Conservation (phyloP, 2,113 vertebrate species). For the Amphiprion percula region DNA sequence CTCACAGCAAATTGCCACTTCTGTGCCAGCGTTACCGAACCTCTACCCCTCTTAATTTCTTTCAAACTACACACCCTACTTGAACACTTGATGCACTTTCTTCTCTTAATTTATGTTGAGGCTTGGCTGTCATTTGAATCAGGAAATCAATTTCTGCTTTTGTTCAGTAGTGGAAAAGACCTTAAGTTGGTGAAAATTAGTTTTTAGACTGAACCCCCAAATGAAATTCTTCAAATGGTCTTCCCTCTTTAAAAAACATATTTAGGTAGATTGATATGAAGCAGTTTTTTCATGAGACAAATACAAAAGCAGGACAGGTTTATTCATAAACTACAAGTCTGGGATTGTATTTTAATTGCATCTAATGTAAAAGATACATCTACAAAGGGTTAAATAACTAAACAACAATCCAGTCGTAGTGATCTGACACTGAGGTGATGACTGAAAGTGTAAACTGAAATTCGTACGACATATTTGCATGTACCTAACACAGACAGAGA, state of each 20-base stretch:
- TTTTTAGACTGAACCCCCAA: conserved; percentile 54
- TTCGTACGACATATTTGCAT: background rate
- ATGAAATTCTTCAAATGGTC: conserved; percentile 32
- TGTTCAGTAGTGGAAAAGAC: conserved; percentile 52
- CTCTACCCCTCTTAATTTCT: conserved; percentile 67
- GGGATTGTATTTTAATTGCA: background rate
- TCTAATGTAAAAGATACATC: background rate
- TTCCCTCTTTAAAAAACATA: conserved; percentile 60
- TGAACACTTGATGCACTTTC: conserved; percentile 99
- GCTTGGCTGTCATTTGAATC: conserved; percentile 74
- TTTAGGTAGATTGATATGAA: conserved; percentile 16
- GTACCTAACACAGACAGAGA: too few relatives aligned
- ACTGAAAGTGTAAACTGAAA: background rate
- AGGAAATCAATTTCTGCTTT: conserved; percentile 68
- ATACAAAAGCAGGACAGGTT: background rate
- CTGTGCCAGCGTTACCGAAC: conserved; percentile 62
- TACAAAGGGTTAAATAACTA: too few relatives aligned
- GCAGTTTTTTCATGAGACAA: background rate
- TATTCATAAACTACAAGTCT: background rate
- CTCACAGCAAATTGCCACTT: conserved; percentile 35
- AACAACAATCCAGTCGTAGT: too few relatives aligned
- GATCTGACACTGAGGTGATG: too few relatives aligned
- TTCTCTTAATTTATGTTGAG: conserved; percentile 83
- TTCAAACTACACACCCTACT: conserved; percentile 89
- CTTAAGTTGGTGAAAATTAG: conserved; percentile 55